phyloP scores from a whole-genome alignment of 2,797 vertebrate genomes.

The Labroides dimidiatus region DNA sequence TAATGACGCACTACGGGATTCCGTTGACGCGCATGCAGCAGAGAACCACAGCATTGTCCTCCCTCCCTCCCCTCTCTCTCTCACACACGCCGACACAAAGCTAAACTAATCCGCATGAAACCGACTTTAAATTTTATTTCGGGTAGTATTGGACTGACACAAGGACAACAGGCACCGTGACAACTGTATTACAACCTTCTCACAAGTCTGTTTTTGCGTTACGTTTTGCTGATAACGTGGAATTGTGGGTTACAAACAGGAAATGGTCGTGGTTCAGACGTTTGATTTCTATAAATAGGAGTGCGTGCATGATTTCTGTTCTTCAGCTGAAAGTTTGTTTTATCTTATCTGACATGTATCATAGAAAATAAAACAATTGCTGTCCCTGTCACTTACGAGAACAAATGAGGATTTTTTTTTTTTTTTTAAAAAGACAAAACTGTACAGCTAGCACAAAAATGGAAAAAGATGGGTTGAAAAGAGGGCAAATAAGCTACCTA shows the following conservation, averaged over 20 bases:
- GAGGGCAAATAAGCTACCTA: no score
- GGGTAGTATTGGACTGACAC: not conserved
- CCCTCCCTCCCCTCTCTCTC: slow-evolving; percentile 11
- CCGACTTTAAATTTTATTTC: slow-evolving; percentile 1
- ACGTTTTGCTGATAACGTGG: slow-evolving; percentile 6
- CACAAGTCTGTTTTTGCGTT: not conserved
- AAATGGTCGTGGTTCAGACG: slow-evolving; percentile 13
- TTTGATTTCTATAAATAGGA: slow-evolving; percentile 18
- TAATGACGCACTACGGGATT: slow-evolving; percentile 96
- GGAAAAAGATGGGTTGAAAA: no score
- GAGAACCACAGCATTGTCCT: slow-evolving; percentile 73
- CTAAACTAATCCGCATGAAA: slow-evolving; percentile 13
- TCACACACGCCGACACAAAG: not conserved
- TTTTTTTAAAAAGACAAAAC: no score
- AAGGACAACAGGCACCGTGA: not conserved
- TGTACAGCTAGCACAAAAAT: no score
- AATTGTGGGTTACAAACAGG: slow-evolving; percentile 37
- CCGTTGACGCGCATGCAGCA: slow-evolving; percentile 90
- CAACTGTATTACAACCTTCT: not conserved
- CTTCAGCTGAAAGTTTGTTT: not conserved
- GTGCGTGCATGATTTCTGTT: not conserved
- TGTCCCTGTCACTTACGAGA: no score
- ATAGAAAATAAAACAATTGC: not conserved
- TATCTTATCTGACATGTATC: not conserved
- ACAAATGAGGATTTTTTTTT: no score